These are phyloP conservation scores for Oreochromis aureus DNA, from an alignment of 2,113 vertebrate genomes.

Conservation along the genomic window DNA sequence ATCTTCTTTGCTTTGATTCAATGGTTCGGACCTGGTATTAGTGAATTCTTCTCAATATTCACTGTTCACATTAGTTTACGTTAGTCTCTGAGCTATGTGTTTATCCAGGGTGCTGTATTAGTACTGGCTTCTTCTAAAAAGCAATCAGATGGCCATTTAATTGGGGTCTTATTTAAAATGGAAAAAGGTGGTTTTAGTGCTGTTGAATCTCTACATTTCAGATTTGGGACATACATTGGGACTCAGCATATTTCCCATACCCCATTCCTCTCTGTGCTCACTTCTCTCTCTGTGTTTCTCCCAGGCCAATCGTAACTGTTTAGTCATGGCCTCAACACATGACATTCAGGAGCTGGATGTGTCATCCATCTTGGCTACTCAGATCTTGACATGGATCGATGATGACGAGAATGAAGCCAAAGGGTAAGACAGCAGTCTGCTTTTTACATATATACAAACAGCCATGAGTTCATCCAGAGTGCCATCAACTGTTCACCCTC, in stretches of 20 bases:
- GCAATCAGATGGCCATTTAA: neutral
- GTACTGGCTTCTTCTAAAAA: neutral
- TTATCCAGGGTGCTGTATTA: neutral
- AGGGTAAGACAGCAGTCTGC: conserved; percentile 71
- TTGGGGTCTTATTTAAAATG: neutral
- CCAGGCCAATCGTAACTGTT: conserved; percentile 95
- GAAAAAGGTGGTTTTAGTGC: neutral
- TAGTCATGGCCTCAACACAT: conserved; percentile 95
- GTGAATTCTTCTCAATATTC: neutral
- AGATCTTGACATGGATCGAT: conserved; percentile 94
- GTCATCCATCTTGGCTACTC: conserved; percentile 93
- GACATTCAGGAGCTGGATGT: conserved; percentile 98
- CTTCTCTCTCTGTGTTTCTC: conserved; percentile 17
- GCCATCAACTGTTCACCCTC: neutral
- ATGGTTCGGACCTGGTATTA: neutral
- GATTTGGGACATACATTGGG: neutral
- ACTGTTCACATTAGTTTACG: neutral
- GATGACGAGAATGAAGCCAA: conserved; percentile 91
- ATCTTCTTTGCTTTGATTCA: neutral
- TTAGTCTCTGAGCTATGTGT: neutral
- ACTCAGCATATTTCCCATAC: neutral
- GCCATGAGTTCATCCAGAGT: neutral
- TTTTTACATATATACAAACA: neutral
- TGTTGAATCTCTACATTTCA: neutral
- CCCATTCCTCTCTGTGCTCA: neutral